Evolutionary conservation across 2,113 vertebrate genomes (phyloP).

Genomic region (Marmota monax): DNA sequence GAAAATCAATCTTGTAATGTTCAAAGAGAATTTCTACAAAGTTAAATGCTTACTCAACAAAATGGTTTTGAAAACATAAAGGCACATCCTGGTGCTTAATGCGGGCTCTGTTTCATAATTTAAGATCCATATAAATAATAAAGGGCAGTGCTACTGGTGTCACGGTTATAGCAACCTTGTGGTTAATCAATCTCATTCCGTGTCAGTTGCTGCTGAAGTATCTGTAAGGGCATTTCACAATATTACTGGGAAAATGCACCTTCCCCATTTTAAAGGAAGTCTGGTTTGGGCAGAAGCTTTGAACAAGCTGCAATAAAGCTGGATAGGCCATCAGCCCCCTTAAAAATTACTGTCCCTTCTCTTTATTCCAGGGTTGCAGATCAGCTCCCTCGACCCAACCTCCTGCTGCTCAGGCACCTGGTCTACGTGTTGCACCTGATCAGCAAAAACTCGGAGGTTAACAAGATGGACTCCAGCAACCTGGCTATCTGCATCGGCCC

Average conservation of each 20-base stretch:
- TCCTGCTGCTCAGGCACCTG: constrained; percentile 89
- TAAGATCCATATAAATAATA: neutral
- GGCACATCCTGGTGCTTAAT: neutral
- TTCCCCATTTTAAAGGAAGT: constrained; percentile 78
- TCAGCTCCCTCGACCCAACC: constrained; percentile 90
- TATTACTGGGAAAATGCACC: neutral
- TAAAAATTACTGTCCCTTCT: neutral
- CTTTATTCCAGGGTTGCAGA: constrained; percentile 88
- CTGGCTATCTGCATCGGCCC: constrained; percentile 95
- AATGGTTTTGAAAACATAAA: neutral
- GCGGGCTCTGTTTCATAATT: neutral
- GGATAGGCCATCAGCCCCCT: neutral
- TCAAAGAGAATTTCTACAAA: neutral
- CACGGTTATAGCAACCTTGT: neutral
- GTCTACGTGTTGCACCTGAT: constrained; percentile 90
- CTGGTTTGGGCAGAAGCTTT: neutral
- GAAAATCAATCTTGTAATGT: neutral
- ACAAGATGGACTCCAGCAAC: constrained; percentile 95
- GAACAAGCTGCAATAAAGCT: constrained; percentile 51
- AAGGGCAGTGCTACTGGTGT: neutral
- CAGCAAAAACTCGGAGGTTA: constrained; percentile 87
- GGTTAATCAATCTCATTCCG: neutral
- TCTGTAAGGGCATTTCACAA: constrained; percentile 82
- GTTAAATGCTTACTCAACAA: neutral
- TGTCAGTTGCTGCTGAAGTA: constrained; percentile 41